Evolutionary conservation across 2,113 vertebrate species (phyloP), one percentile per base, ranked within the genome.

Genomic region (Bubo bubo): DNA sequence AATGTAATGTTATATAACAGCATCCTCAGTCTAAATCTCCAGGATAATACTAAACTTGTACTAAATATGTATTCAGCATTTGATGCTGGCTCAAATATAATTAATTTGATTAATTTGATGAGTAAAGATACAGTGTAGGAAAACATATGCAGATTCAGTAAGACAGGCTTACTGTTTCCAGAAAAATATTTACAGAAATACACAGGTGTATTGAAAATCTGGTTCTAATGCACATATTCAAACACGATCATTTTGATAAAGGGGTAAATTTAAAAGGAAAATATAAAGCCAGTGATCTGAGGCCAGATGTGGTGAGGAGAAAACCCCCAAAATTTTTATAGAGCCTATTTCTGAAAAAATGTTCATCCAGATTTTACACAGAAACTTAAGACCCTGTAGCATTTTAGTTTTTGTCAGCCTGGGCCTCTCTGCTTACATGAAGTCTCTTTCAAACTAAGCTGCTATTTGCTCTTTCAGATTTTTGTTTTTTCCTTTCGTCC

Each of bases 381-480:
- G 79, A 77, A 86, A 70, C 32, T 52, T 39, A 26, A 77, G 67
- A 70, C 9, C 14, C 34, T 47, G 8, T 12, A 47, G 34, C 43
- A 59, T 79, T 88, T 92, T 50, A n/a, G 17, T 35, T 94, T 76
- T 77, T 70, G 7, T 53, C 64, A 87, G 49, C 12, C 53, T 70
- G 10, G 20, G 39, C 27, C 52, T 66, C 49, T 87, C 75, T 91
- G 76, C 73, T 90, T 83, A 77, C 47, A 39, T 22, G 47, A 79
- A 75, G 10, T 55, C 17, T 73, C 34, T 88, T 95, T 92, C 81
- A 90, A 71, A 88, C 26, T 23, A 35, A 93, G 28, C 58, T 88
- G 35, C n/a, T n/a, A 73, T 93, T 96, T 90, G 79, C n/a, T 93
- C 52, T 84, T 76, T 59, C 60, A 67, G 62, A 87, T 37, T 75